Evolutionary conservation across 2,888 invertebrate genomes (phyloP).

Genomic region (Melinaea marsaeus): DNA sequence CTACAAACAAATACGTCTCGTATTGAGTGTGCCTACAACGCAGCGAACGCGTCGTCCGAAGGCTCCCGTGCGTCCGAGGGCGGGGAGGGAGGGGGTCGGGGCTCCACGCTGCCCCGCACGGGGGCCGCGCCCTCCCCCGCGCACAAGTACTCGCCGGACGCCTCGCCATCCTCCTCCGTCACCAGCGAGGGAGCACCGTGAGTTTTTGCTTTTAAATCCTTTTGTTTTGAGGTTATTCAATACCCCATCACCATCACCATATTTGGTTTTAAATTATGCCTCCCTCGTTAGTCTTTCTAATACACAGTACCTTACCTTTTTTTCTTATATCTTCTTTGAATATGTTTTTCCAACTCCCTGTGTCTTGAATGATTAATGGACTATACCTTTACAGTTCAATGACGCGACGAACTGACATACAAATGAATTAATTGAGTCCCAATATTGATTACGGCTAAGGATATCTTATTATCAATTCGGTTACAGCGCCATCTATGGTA

Average conservation of each 20-base stretch:
- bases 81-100: constrained; percentile 70
- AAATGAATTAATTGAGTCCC: too few relatives aligned
- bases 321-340: too few relatives aligned
- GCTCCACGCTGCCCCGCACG: constrained; percentile 65
- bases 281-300: too few relatives aligned
- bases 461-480: too few relatives aligned
- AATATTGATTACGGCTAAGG: too few relatives aligned
- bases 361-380: too few relatives aligned
- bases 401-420: neutral
- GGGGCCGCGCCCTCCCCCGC: constrained; percentile 65
- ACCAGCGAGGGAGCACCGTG: constrained; percentile 89
- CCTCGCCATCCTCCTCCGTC: constrained; percentile 91
- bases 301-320: too few relatives aligned
- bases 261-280: too few relatives aligned
- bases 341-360: too few relatives aligned
- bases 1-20: constrained; percentile 28
- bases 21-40: constrained; percentile 73
- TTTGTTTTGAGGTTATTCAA: too few relatives aligned
- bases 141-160: constrained; percentile 87
- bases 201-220: constrained; percentile 38
- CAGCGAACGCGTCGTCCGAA: constrained; percentile 77
- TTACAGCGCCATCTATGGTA: too few relatives aligned
- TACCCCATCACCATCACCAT: too few relatives aligned
- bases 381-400: neutral
- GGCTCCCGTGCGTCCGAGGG: constrained; percentile 71